These are phyloP conservation scores for Dicaeum eximium DNA, from an alignment of 2,113 vertebrate genomes.

Conservation along the genomic window DNA sequence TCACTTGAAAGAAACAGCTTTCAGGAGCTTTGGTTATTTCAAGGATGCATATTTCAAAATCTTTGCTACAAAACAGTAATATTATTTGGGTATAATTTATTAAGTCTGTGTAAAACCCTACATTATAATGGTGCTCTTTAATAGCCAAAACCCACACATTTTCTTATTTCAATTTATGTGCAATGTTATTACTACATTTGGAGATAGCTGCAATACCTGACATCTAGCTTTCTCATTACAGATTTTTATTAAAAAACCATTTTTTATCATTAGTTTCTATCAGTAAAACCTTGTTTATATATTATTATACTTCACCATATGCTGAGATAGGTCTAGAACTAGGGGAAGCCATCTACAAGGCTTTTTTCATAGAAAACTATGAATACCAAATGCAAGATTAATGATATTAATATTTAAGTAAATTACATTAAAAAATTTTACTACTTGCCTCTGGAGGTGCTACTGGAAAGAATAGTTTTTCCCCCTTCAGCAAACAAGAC, in stretches of 20 bases:
- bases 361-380: background rate
- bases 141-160: background rate
- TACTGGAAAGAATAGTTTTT: conserved; percentile 92
- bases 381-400: background rate
- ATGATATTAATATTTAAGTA: background rate
- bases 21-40: background rate
- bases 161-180: background rate
- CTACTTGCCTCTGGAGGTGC: conserved; percentile 91
- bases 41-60: background rate
- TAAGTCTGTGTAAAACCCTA: background rate
- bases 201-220: background rate
- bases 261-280: background rate
- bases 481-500: conserved; percentile 95
- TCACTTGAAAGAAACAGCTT: background rate
- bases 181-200: background rate
- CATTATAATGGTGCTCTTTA: background rate
- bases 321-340: background rate
- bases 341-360: background rate
- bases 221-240: background rate
- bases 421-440: background rate
- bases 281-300: background rate
- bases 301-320: background rate
- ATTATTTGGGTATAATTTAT: background rate
- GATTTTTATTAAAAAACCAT: background rate
- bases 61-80: background rate